Base-by-base conservation (phyloP, 2,797 vertebrate genomes). In the Tinamus major region DNA sequence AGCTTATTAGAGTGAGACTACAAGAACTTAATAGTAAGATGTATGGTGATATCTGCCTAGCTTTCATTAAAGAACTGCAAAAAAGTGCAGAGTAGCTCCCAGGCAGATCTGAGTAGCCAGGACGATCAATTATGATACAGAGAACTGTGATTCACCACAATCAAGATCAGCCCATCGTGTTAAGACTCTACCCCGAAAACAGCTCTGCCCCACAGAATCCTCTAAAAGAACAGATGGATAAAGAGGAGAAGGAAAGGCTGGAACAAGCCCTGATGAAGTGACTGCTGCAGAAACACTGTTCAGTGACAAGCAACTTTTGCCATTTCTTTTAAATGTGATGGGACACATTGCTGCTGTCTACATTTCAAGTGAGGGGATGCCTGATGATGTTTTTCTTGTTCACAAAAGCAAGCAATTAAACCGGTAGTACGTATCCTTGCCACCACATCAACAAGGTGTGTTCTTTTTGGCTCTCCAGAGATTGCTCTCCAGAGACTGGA, bases 401-500 rank as follows among this genome's bases (percentile, higher is more conserved):
- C 74, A 35, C n/a, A 35, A 14, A 71, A 76, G 35, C 44, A 82
- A 85, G 82, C 74, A 79, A 64, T 74, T 70, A 91, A 79, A 77
- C 46, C 48, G 70, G 59, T 39, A 89, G 53, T 17, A 49, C 78
- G 33, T 69, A 78, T 75, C 69, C 49, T 74, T 89, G 71, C 77
- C 39, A 64, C 23, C 42, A n/a, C 4, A 12, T 75, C 89, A 79
- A 58, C 58, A 83, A 77, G 81, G 37, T 85, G 7, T 31, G 44
- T 56, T 76, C 35, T 75, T 83, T 88, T 77, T 84, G 92, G 63
- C 74, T 62, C 41, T 42, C 41, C 41, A 41, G 9, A 41, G 55
- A 90, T 71, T 59, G 35, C 58, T 82, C 85, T 88, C 79, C 70
- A 81, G 85, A 74, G 92, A 91, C 27, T 51, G 82, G 49, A 33